Evolutionary conservation across 2,113 vertebrate genomes (phyloP), one percentile per base, ranked within the genome.

Genomic region (Mungos mungo): DNA sequence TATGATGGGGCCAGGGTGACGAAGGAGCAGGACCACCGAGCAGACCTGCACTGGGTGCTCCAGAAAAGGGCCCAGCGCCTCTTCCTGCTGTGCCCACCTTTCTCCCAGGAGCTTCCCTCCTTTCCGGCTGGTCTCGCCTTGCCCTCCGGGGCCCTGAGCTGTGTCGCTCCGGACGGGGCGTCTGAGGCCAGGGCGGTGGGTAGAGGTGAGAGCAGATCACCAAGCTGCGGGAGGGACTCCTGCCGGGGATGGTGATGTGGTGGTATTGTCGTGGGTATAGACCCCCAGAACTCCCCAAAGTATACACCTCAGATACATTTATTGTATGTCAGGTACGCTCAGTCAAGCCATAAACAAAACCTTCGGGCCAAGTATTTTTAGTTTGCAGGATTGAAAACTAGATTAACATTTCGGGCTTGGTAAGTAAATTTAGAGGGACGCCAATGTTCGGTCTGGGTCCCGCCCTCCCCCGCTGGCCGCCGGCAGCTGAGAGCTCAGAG

Each of bases 121-220:
- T 35, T 66, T 35, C 74, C 21, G 25, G 52, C 85, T 50, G 76
- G 38, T 47, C 66, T 38, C 5, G 1, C 66, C 54, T 27, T 65
- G 8, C 41, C n/a, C 68, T 52, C 68, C 41, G 2, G 23, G 7
- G 54, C 57, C 10, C 66, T 54, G 77, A 83, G 68, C 41, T 72
- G 33, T 60, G 33, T 60, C 93, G 65, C 65, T 27, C n/a, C 29
- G n/a, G 41, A 50, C 33, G 29, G 66, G 33, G 45, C n/a, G 16
- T 18, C 18, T 45, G 19, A 16, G 63, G 50, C 8, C 8, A 31
- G 21, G 16, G 21, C 45, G 14, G 7, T 18, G 31, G 27, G 65
- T n/a, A 33, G 2, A 21, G 35, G 5, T 3, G 4, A 25, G 11
- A 16, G 23, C 7, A 13, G 21, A 2, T 50, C 45, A 1, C 21